Percentiles rank a stretch among this genome's conserved stretches.
Conservation (phyloP, 2,888 invertebrate species). For the Cephus pulcher region DNA sequence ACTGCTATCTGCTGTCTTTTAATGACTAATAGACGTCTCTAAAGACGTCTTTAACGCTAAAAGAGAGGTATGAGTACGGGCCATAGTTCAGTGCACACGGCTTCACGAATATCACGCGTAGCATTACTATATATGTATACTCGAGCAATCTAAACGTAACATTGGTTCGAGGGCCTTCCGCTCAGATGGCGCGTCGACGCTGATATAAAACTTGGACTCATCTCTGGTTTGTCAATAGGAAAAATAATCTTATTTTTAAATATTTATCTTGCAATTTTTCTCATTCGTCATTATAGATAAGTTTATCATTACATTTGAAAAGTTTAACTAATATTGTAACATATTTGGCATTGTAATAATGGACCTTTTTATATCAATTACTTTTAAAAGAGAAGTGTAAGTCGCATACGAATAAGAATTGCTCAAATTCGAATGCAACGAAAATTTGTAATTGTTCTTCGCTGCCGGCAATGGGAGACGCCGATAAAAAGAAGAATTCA, state of each 20-base stretch:
- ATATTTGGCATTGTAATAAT: neutral
- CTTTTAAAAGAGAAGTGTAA: neutral
- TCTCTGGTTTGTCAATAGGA: neutral
- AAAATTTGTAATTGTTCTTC: neutral
- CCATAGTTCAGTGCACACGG: too few species aligned
- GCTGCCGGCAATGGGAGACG: neutral
- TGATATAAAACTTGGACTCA: too few species aligned
- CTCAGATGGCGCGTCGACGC: too few species aligned
- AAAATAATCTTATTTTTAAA: neutral
- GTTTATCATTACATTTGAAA: neutral
- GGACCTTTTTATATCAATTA: neutral
- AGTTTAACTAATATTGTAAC: neutral
- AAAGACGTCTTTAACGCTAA: too few species aligned
- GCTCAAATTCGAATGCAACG: neutral
- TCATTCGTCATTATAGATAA: neutral
- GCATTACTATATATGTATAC: too few species aligned
- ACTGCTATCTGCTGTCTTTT: too few species aligned
- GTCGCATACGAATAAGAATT: neutral
- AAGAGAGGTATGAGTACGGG: too few species aligned
- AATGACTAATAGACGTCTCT: too few species aligned
- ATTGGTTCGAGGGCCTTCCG: too few species aligned
- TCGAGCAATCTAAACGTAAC: too few species aligned
- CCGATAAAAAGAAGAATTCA: neutral
- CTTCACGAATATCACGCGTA: too few species aligned
- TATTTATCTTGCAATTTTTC: neutral